Percentiles rank a stretch among this genome's conserved stretches.
These are phyloP conservation scores for Criorhina ranunculi DNA, from an alignment of 2,888 invertebrate species.

Conservation along the genomic window DNA sequence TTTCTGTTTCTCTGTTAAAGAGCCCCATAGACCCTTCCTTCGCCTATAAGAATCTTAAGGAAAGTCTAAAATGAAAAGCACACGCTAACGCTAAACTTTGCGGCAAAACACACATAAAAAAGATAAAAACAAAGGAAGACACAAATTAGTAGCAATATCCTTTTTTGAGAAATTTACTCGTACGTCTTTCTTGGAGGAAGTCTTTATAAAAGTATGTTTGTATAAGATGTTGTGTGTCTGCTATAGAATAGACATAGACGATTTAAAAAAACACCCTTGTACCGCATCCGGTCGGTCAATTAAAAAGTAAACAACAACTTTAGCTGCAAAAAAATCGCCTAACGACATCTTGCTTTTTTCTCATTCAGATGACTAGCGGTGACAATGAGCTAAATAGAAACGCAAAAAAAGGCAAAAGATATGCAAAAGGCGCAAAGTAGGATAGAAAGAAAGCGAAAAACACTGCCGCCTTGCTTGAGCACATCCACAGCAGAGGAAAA, in stretches of 20 bases:
- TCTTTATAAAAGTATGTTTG: background rate
- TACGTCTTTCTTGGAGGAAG: background rate
- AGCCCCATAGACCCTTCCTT: background rate
- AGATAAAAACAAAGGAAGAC: slow-evolving; percentile 53
- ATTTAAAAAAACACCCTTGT: slow-evolving; percentile 29
- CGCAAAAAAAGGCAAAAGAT: slow-evolving; percentile 25
- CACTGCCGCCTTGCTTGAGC: slow-evolving; percentile 18
- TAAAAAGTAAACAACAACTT: slow-evolving; percentile 59
- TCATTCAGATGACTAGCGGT: slow-evolving; percentile 47
- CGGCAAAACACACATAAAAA: slow-evolving; percentile 40
- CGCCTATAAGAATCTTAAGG: background rate
- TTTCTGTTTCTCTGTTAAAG: background rate
- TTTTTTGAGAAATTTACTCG: background rate
- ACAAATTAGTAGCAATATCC: slow-evolving; percentile 65
- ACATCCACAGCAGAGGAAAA: background rate
- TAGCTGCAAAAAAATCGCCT: slow-evolving; percentile 54
- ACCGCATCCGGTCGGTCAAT: slow-evolving; percentile 65
- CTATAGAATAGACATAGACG: too few species aligned
- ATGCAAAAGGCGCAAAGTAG: slow-evolving; percentile 38
- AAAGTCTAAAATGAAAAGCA: slow-evolving; percentile 27
- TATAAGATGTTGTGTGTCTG: slow-evolving; percentile 7
- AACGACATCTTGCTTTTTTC: slow-evolving; percentile 49
- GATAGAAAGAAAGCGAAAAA: slow-evolving; percentile 18
- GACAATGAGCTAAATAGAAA: slow-evolving; percentile 52
- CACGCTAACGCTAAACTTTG: slow-evolving; percentile 28